These are phyloP conservation scores for Syngnathus typhle DNA, from an alignment of 2,113 vertebrate genomes.

Conservation along the genomic window DNA sequence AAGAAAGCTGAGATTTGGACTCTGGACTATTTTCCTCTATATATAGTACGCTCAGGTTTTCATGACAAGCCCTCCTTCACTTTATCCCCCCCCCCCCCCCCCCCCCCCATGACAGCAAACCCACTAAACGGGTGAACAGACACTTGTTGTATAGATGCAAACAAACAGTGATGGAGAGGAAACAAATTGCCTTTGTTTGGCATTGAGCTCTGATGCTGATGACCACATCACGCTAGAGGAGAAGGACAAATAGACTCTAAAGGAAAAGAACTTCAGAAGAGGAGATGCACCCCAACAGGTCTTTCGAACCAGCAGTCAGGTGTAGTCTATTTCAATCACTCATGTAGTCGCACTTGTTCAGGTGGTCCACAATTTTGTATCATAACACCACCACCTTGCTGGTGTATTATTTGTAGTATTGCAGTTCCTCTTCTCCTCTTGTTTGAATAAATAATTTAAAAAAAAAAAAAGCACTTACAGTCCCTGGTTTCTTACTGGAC, in stretches of 20 bases:
- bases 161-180: background rate
- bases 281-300: slow-evolving; percentile 16
- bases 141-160: slow-evolving; percentile 40
- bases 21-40: slow-evolving; percentile 47
- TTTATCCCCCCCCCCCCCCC: slow-evolving; percentile 3
- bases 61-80: slow-evolving; percentile 35
- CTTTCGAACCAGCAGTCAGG: slow-evolving; percentile 56
- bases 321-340: slow-evolving; percentile 35
- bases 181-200: slow-evolving; percentile 17
- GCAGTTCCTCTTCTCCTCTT: slow-evolving; percentile 51
- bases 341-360: slow-evolving; percentile 37
- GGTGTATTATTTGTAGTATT: slow-evolving; percentile 69
- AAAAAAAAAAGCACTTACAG: slow-evolving; percentile 59
- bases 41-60: slow-evolving; percentile 63
- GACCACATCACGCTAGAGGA: slow-evolving; percentile 24
- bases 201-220: slow-evolving; percentile 31
- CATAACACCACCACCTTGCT: slow-evolving; percentile 50
- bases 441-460: slow-evolving; percentile 45
- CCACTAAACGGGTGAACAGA: slow-evolving; percentile 21
- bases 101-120: slow-evolving; percentile 15
- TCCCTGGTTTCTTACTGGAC: slow-evolving; percentile 50
- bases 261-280: slow-evolving; percentile 30
- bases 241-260: slow-evolving; percentile 42
- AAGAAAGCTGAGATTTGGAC: slow-evolving; percentile 38
- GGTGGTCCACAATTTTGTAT: slow-evolving; percentile 41